Conservation (phyloP, 2,797 vertebrate species). For the Etheostoma nigrum region DNA sequence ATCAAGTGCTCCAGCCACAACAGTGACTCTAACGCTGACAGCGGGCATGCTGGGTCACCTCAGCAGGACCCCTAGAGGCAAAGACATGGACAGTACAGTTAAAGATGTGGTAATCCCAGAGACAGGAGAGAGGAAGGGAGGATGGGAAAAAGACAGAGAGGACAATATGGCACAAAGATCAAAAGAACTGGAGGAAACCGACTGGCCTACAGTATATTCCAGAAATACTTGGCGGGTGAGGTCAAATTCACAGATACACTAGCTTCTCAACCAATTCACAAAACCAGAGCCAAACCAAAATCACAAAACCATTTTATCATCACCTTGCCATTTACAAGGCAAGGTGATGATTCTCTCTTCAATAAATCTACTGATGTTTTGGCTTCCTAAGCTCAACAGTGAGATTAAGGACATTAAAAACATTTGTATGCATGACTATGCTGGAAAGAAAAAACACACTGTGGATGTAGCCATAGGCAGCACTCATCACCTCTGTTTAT, state of each 20-base stretch:
- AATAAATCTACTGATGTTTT: slow-evolving; percentile 52
- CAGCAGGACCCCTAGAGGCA: slow-evolving; percentile 75
- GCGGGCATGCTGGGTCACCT: slow-evolving; percentile 82
- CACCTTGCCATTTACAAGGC: slow-evolving; percentile 21
- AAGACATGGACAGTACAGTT: slow-evolving; percentile 84
- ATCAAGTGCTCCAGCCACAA: slow-evolving; percentile 65
- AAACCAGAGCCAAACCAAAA: slow-evolving; percentile 10
- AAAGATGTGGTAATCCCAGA: slow-evolving; percentile 89
- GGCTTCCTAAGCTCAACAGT: slow-evolving; percentile 52
- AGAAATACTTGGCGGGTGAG: slow-evolving; percentile 68
- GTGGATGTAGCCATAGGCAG: slow-evolving; percentile 71
- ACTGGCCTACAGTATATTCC: slow-evolving; percentile 53
- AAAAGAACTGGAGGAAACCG: slow-evolving; percentile 47
- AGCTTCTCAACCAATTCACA: slow-evolving; percentile 1
- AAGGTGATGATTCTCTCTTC: slow-evolving; percentile 39
- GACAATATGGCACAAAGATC: slow-evolving; percentile 44
- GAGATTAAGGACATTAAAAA: slow-evolving; percentile 71
- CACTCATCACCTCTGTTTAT: slow-evolving; percentile 83
- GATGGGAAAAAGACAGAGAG: slow-evolving; percentile 72
- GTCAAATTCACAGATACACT: slow-evolving; percentile 20
- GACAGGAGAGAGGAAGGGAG: slow-evolving; percentile 74
- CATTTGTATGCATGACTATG: slow-evolving; percentile 59
- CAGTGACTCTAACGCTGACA: slow-evolving; percentile 81
- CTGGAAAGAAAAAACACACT: slow-evolving; percentile 47
- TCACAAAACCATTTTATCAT: slow-evolving; percentile 21